Base-by-base conservation (phyloP, 37 sponge, comb jelly and placozoan species). In the Axinella damicornis region DNA sequence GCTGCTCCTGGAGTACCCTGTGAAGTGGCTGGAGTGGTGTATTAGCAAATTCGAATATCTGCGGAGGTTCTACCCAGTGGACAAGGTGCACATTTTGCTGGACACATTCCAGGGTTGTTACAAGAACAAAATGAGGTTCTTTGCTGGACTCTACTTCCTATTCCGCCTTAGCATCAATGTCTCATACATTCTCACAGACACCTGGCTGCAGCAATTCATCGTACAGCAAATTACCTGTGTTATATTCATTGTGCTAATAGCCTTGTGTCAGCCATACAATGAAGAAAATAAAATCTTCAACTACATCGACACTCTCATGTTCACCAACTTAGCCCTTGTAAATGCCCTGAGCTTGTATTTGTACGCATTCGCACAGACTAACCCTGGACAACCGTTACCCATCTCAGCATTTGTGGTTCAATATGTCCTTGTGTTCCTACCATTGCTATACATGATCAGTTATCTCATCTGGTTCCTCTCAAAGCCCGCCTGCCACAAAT, bases 231-330 rank as follows among this genome's bases (percentile, higher is more conserved):
- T 83, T 17, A 0, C 33, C 5, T 64, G 53, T 28, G 53, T 36
- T 16, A 2, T 83, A 38, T 31, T 74, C 34, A 39, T 74, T 2
- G 12, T 72, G 15, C 30, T 83, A 2, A 6, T 85, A 5, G 57
- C 84, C 28, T 22, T 83, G 6, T 65, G 30, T 52, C 79, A 83
- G 27, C 91, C 91, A n/a, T 90, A 90, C 71, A 31, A 38, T 13
- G 64, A 28, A 36, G 16, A 60, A 46, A n/a, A n/a, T n/a, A n/a
- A n/a, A n/a, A n/a, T 54, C 22, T 15, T 85, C 38, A 90, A 90
- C 53, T 28, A 39, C 25, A 55, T 90, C 28, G 91, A 90, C 37
- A 67, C 64, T 0, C 54, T 83, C 17, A 90, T 90, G 19, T 85
- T 84, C 71, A 57, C 71, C 34, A 79, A 83, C 67, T 57, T 90